Base-by-base conservation (phyloP, 2,113 vertebrate species). In the Gracilinanus agilis region DNA sequence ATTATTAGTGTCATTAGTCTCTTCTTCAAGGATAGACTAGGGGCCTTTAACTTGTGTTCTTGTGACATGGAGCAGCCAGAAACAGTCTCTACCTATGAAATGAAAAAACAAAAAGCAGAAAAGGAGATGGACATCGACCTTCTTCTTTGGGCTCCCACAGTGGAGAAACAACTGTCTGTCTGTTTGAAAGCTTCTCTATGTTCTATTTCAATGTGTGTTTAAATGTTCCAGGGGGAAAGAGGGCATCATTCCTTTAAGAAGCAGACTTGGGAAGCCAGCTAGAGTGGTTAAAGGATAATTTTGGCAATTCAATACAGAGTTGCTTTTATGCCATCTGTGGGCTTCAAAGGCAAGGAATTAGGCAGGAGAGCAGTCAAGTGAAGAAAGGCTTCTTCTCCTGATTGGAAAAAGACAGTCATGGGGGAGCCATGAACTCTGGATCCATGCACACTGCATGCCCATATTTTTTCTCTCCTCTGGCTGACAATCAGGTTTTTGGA, bases 281-380 rank as follows among this genome's bases (percentile, higher is more conserved):
- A n/a, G 34, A 83, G 67, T 83, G n/a, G 67, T 83, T 83, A 83
- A 40, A 83, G 67, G 67, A 83, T 83, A 83, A 83, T 90, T 67
- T 88, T 21, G 90, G 44, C 95, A 92, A 21, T 88, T 93, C 40
- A 10, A 29, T 58, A 90, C 16, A 49, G 55, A 83, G 29, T 53
- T 49, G 24, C 29, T 53, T 40, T 75, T 93, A 25, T 75, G 61
- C 44, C 90, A 24, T 9, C 13, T n/a, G 49, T 55, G 55, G 55
- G 89, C 40, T 92, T 88, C 92, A 53, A 61, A 94, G 58, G 53
- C 54, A 90, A n/a, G 88, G 67, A 67, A 44, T 44, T 56, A 93
- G 53, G 89, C 29, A 91, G 21, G 29, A 92, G n/a, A 91, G 55
- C 44, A 53, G 40, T 1, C 67, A 83, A 83, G 8, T 2, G n/a